Percentiles rank a stretch among this genome's conserved stretches.
Conservation (phyloP, 2,113 vertebrate genomes). For the Brachirus orientalis region DNA sequence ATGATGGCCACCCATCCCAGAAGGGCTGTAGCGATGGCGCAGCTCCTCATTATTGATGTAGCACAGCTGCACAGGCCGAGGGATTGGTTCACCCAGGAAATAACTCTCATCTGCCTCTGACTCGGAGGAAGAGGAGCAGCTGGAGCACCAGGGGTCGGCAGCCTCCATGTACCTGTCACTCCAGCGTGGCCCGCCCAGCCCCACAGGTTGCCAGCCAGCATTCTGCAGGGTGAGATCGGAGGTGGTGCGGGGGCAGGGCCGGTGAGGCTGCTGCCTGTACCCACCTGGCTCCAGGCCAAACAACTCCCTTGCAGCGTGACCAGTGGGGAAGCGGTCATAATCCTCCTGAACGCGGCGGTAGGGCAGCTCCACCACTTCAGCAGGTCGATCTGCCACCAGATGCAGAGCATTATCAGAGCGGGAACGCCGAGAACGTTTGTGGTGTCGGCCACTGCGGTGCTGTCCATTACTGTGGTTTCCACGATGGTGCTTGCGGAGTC, state of each 20-base stretch:
- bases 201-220: slow-evolving; percentile 89
- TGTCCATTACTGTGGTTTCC: slow-evolving; percentile 84
- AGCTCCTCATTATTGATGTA: slow-evolving; percentile 95
- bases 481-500: slow-evolving; percentile 82
- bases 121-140: slow-evolving; percentile 95
- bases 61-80: slow-evolving; percentile 91
- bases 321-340: slow-evolving; percentile 88
- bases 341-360: slow-evolving; percentile 89
- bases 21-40: slow-evolving; percentile 92
- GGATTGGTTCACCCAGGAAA: slow-evolving; percentile 94
- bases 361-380: slow-evolving; percentile 86
- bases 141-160: slow-evolving; percentile 95
- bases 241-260: slow-evolving; percentile 93
- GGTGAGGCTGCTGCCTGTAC: slow-evolving; percentile 85
- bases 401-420: slow-evolving; percentile 96
- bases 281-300: slow-evolving; percentile 81
- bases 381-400: slow-evolving; percentile 88
- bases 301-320: slow-evolving; percentile 86
- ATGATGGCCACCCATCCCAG: slow-evolving; percentile 83
- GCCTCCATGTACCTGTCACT: slow-evolving; percentile 75
- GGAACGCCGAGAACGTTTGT: slow-evolving; percentile 90
- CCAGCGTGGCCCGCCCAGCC: slow-evolving; percentile 84
- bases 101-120: slow-evolving; percentile 95
- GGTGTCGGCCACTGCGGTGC: slow-evolving; percentile 83
- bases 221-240: slow-evolving; percentile 97